Evolutionary conservation across 2,888 invertebrate species (phyloP).

Genomic region (Poecilus cupreus): DNA sequence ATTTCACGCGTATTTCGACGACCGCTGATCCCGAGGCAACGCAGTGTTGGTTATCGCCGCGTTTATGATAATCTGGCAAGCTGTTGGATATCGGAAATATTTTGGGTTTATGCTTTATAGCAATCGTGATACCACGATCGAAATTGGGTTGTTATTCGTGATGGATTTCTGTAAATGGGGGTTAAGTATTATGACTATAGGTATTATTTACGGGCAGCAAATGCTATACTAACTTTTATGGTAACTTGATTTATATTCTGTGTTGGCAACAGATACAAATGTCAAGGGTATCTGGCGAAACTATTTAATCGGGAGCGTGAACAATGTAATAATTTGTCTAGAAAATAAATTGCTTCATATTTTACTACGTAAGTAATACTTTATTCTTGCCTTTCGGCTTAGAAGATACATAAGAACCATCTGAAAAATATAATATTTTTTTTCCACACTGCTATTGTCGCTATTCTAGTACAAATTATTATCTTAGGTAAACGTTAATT

Average conservation of each 20-base stretch:
- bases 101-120: constrained; percentile 25
- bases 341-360: too few relatives aligned
- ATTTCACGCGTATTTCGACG: not conserved
- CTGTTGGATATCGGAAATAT: constrained; percentile 31
- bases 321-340: too few relatives aligned
- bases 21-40: not conserved
- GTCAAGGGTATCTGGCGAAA: too few relatives aligned
- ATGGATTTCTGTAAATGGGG: not conserved
- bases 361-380: too few relatives aligned
- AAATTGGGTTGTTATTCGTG: not conserved
- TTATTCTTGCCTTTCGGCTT: too few relatives aligned
- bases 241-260: not conserved
- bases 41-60: not conserved
- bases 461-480: too few relatives aligned
- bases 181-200: not conserved
- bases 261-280: too few relatives aligned
- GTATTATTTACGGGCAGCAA: not conserved
- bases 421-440: too few relatives aligned
- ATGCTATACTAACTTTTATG: not conserved
- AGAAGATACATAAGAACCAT: too few relatives aligned
- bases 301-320: too few relatives aligned
- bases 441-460: too few relatives aligned
- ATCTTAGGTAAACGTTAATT: too few relatives aligned
- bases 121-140: not conserved
- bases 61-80: constrained; percentile 39